A percentile compares a stretch with the other conserved stretches of the same genome.
phyloP scores from a whole-genome alignment of 2,113 vertebrate species.

The Amphilophus citrinellus region DNA sequence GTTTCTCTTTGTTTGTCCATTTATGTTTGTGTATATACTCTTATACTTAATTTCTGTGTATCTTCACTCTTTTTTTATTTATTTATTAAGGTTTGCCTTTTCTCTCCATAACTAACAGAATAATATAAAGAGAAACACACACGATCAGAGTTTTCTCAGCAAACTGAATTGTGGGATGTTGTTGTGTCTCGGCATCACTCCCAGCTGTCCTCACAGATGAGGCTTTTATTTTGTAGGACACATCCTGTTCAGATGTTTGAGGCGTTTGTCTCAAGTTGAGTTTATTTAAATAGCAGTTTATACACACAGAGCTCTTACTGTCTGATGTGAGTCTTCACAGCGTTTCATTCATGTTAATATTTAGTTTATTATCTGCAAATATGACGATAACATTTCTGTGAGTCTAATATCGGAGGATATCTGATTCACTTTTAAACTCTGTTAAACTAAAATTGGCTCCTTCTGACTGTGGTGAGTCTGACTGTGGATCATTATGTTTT shows the following conservation, averaged over 20 bases:
- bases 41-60: background rate
- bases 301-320: background rate
- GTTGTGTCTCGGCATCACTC: background rate
- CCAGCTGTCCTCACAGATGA: background rate
- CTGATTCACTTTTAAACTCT: background rate
- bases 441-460: background rate
- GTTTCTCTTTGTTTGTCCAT: background rate
- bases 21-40: fast-evolving
- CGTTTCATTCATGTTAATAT: background rate
- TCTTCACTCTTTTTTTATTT: background rate
- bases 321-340: fast-evolving
- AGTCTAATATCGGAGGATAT: background rate
- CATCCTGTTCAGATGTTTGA: background rate
- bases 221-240: background rate
- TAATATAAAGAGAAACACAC: no score
- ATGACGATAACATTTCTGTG: background rate
- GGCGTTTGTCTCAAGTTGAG: background rate
- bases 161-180: fast-evolving
- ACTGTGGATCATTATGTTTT: background rate
- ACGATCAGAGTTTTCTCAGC: background rate
- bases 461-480: background rate
- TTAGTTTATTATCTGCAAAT: background rate
- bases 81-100: background rate
- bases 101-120: background rate
- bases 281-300: background rate